Conservation (phyloP, 1,140 invertebrate genomes). For the Drosophila persimilis region DNA sequence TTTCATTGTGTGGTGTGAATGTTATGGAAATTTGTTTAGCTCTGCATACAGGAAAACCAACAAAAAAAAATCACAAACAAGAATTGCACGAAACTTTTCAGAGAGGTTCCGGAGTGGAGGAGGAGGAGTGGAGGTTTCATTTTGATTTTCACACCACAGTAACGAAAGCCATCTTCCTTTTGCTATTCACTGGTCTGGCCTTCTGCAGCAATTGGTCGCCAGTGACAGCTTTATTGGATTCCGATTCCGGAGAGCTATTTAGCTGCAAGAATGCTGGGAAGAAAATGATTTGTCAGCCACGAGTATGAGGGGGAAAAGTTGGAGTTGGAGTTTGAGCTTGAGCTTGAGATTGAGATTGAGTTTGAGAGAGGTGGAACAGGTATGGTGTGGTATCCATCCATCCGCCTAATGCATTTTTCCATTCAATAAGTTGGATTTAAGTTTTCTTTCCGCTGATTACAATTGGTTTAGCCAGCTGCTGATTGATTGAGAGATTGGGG, state of each 20-base stretch:
- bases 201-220: slow-evolving; percentile 59
- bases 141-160: slow-evolving; percentile 76
- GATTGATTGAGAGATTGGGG: slow-evolving; percentile 74
- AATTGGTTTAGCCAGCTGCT: slow-evolving; percentile 77
- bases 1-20: slow-evolving; percentile 77
- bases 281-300: slow-evolving; percentile 69
- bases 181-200: slow-evolving; percentile 15
- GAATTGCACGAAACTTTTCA: slow-evolving; percentile 72
- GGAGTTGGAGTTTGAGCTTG: not conserved
- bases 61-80: slow-evolving; percentile 40
- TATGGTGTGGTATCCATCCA: slow-evolving; percentile 21
- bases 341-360: not conserved
- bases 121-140: slow-evolving; percentile 66
- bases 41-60: slow-evolving; percentile 58
- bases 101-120: too few relatives aligned
- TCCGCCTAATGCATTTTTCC: slow-evolving; percentile 67
- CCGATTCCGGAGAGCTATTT: slow-evolving; percentile 73
- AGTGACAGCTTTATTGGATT: slow-evolving; percentile 80
- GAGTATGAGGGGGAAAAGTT: slow-evolving; percentile 1
- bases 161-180: slow-evolving; percentile 41
- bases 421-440: slow-evolving; percentile 57
- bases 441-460: slow-evolving; percentile 43
- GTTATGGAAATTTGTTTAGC: slow-evolving; percentile 80
- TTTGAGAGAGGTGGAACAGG: slow-evolving; percentile 6
- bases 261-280: slow-evolving; percentile 52